These are phyloP conservation scores for Rosalia funebris DNA, from an alignment of 2,888 invertebrate species.

Conservation along the genomic window DNA sequence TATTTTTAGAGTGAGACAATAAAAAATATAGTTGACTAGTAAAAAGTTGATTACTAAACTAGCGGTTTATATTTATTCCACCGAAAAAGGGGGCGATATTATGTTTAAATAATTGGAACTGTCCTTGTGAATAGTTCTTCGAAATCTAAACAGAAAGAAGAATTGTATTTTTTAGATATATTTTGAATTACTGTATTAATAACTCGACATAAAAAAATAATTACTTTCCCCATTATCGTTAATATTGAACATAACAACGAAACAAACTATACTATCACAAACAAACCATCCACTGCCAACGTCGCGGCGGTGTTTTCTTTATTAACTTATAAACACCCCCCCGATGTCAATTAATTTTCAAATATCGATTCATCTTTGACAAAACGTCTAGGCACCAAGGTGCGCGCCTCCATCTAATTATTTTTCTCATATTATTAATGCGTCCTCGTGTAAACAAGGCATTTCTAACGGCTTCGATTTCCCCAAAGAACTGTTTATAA, in stretches of 20 bases:
- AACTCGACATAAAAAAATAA: not conserved
- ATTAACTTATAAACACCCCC: not conserved
- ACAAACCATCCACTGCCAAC: not conserved
- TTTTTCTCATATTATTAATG: conserved; percentile 12
- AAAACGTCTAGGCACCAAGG: not conserved
- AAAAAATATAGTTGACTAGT: too few relatives aligned
- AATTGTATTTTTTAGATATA: not conserved
- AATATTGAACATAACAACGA: not conserved
- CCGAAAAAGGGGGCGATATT: too few relatives aligned
- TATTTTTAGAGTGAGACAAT: too few relatives aligned
- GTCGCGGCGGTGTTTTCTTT: not conserved
- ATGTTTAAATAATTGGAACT: too few relatives aligned
- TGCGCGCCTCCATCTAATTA: not conserved
- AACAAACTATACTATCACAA: not conserved
- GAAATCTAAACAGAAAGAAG: too few relatives aligned
- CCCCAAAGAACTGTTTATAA: conserved; percentile 9
- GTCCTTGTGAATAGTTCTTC: too few relatives aligned
- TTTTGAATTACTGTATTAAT: not conserved
- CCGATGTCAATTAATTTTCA: not conserved
- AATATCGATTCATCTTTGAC: conserved; percentile 6
- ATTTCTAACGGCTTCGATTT: conserved; percentile 7
- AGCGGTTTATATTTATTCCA: too few relatives aligned
- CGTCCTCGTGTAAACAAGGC: not conserved
- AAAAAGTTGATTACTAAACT: too few relatives aligned
- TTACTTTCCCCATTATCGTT: not conserved